phyloP scores from a whole-genome alignment of 2,888 invertebrate species.

The Nemoura dubitans region DNA sequence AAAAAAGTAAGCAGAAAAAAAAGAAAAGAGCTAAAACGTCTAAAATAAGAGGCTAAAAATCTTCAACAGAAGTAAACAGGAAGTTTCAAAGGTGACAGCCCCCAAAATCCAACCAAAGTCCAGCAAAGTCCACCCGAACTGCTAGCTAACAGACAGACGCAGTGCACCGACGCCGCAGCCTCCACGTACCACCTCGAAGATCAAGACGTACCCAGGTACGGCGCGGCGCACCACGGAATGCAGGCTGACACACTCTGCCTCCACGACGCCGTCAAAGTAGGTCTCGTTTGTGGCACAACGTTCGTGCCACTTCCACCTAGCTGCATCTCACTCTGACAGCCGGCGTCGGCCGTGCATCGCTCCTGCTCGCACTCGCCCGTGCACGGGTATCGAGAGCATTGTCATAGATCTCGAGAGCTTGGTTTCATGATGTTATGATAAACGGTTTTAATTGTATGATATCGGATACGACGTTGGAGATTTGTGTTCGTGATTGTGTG shows the following conservation, averaged over 20 bases:
- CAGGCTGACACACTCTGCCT: background rate
- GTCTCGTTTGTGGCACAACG: background rate
- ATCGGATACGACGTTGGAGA: background rate
- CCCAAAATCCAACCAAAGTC: background rate
- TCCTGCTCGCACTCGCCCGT: background rate
- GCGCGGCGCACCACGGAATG: background rate
- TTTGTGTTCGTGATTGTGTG: background rate
- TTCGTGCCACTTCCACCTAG: background rate
- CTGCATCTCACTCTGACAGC: background rate
- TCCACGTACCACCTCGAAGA: background rate
- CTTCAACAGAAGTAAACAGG: no score
- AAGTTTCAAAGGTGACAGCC: no score
- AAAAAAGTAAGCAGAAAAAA: no score
- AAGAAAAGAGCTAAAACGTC: no score
- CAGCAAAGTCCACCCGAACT: background rate
- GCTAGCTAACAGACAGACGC: background rate
- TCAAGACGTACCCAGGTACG: background rate
- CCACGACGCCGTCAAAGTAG: background rate
- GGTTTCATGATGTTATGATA: background rate
- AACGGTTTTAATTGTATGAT: constrained; percentile 1
- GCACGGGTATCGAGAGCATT: background rate
- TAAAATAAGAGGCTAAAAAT: no score
- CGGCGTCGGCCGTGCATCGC: background rate
- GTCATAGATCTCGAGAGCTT: background rate
- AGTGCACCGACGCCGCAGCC: background rate